Base-by-base conservation (phyloP, 2,888 invertebrate genomes). In the Vandiemenella viatica region DNA sequence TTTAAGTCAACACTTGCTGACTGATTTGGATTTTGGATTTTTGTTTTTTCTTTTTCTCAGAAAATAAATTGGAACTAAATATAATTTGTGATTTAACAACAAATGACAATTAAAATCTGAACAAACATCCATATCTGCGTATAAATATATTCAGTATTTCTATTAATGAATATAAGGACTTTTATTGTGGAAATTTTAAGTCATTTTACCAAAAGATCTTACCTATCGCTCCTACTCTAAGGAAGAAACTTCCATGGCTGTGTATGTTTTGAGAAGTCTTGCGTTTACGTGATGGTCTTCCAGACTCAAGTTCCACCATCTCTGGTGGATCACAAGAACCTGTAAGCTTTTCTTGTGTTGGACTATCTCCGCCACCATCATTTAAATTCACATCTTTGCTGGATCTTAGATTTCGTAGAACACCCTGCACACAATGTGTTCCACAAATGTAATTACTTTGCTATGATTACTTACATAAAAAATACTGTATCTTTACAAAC, bases 181-280 rank as follows among this genome's bases (percentile, higher is more conserved):
- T 26, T 8, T 26, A 8, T 26, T 26, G 26, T 26, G 26, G 13
- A 8, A 8, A 26, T 26, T 26, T 13, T 15, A 13, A 13, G 15
- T 45, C 23, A 4, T 26, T 26, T 13, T 13, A 8, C 8, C 26
- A 26, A 13, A 8, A 8, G 26, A 26, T 8, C 69, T 73, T 75
- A 91, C 91, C 91, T 60, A 92, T 89, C 57, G 90, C 90, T 59
- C 92, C 91, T 63, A 92, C 88, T 60, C 92, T 75, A 46, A 92
- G 75, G 68, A 91, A 92, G 70, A 92, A 91, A 61, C 90, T 91
- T 58, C 91, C 91, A 66, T 91, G 89, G 62, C 88, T 88, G 61
- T 84, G 84, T 63, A 89, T 88, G 63, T 87, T 89, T 64, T 90
- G 89, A 17, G 89, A 85, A 46, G 88, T 90, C 69, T 90, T 90